Conservation (phyloP, 2,797 vertebrate genomes). For the Danio tinwini region DNA sequence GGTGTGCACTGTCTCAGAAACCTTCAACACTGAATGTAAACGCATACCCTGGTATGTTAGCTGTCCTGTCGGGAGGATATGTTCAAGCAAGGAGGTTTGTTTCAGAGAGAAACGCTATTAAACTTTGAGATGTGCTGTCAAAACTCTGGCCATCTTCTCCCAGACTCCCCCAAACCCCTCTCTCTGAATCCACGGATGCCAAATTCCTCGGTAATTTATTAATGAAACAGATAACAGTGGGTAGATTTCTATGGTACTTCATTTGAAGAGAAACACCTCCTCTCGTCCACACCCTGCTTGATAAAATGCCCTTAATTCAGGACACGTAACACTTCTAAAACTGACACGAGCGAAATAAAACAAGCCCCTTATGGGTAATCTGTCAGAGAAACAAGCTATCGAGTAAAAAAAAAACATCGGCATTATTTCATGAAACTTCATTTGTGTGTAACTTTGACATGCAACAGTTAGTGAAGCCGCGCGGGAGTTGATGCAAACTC, state of each 20-base stretch:
- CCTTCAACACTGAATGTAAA: too few relatives aligned
- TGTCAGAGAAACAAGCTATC: background rate
- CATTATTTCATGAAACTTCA: background rate
- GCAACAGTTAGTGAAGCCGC: conserved; percentile 71
- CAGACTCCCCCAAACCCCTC: background rate
- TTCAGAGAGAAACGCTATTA: conserved; percentile 1
- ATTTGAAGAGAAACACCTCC: background rate
- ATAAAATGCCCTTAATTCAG: background rate
- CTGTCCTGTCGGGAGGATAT: background rate
- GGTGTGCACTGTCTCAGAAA: background rate
- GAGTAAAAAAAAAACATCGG: background rate
- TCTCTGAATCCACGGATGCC: background rate
- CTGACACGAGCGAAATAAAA: background rate
- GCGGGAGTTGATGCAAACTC: conserved; percentile 42
- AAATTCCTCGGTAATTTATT: background rate
- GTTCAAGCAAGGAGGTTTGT: background rate
- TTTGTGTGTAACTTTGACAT: conserved; percentile 48
- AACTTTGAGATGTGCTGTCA: conserved; percentile 14
- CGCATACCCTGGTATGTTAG: background rate
- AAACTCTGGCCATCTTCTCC: background rate
- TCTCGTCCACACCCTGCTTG: conserved; percentile 43
- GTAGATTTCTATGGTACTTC: background rate
- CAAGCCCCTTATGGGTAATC: background rate
- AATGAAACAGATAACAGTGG: conserved; percentile 20
- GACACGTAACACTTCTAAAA: conserved; percentile 1